These are phyloP conservation scores for Herminia tarsipennalis DNA, from an alignment of 2,888 invertebrate species.

Conservation along the genomic window DNA sequence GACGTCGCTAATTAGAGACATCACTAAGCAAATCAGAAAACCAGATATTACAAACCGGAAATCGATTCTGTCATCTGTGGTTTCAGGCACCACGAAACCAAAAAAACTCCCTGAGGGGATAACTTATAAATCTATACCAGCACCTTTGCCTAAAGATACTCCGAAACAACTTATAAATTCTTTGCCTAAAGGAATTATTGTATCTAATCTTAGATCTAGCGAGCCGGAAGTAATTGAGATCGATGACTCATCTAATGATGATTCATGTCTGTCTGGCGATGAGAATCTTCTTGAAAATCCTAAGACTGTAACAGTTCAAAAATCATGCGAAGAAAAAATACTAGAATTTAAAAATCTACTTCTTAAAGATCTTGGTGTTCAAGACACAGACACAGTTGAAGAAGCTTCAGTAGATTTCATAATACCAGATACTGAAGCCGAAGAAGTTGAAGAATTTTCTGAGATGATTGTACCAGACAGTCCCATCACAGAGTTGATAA, in stretches of 20 bases:
- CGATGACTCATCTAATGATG: slow-evolving; percentile 65
- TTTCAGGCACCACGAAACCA: no score
- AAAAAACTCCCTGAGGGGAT: no score
- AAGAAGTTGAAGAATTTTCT: not conserved
- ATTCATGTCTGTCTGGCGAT: slow-evolving; percentile 16
- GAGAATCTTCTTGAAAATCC: not conserved
- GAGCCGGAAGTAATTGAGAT: slow-evolving; percentile 61
- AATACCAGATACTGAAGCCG: not conserved
- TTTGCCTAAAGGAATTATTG: not conserved
- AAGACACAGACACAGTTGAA: slow-evolving; percentile 7
- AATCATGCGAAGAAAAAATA: slow-evolving; percentile 38
- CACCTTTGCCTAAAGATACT: no score
- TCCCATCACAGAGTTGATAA: not conserved
- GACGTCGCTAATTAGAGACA: no score
- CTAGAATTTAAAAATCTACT: slow-evolving; percentile 50
- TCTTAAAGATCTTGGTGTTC: slow-evolving; percentile 53
- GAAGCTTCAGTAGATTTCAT: slow-evolving; percentile 3
- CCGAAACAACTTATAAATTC: no score
- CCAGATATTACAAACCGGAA: no score
- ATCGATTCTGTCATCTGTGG: no score
- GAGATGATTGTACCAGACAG: slow-evolving; percentile 1
- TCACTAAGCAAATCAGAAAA: no score
- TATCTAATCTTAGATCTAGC: no score
- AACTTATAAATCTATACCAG: no score
- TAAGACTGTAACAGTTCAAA: not conserved